A percentile compares a stretch with the other conserved stretches of the same genome.
Evolutionary conservation across 2,888 invertebrate genomes (phyloP).

Genomic region (Morpho helenor): DNA sequence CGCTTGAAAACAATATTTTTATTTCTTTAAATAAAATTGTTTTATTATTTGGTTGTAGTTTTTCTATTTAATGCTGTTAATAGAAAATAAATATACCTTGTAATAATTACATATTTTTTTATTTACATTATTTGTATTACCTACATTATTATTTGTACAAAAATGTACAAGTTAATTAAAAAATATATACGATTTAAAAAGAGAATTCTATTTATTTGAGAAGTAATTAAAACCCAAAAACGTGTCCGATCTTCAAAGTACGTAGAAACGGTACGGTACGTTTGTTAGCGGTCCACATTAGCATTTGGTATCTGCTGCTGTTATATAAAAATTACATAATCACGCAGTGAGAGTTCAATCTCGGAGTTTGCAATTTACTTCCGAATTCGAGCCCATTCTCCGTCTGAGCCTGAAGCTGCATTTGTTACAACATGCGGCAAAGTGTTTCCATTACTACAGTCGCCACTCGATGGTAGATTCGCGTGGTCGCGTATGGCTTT

Average conservation of each 20-base stretch:
- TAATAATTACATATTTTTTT: too few relatives aligned
- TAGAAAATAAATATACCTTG: too few relatives aligned
- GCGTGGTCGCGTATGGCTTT: constrained; percentile 53
- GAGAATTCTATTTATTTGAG: neutral
- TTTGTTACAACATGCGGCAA: constrained; percentile 35
- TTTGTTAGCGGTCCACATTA: constrained; percentile 15
- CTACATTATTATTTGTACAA: too few relatives aligned
- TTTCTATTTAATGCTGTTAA: too few relatives aligned
- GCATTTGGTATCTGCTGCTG: constrained; percentile 33
- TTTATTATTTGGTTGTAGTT: too few relatives aligned
- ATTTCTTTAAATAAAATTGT: too few relatives aligned
- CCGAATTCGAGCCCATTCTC: constrained; percentile 50
- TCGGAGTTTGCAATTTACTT: constrained; percentile 54
- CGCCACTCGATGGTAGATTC: constrained; percentile 60
- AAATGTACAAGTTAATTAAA: too few relatives aligned
- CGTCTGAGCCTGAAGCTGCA: constrained; percentile 31
- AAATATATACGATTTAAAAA: too few relatives aligned
- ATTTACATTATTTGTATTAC: too few relatives aligned
- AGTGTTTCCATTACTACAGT: constrained; percentile 46
- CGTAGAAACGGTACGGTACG: constrained; percentile 3
- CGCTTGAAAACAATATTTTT: too few relatives aligned
- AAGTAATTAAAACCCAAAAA: neutral
- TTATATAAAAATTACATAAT: constrained; percentile 56
- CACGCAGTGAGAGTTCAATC: constrained; percentile 47
- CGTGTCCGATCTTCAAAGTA: constrained; percentile 4